These are phyloP conservation scores for Paramormyrops kingsleyae DNA, from an alignment of 2,113 vertebrate species.

Conservation along the genomic window DNA sequence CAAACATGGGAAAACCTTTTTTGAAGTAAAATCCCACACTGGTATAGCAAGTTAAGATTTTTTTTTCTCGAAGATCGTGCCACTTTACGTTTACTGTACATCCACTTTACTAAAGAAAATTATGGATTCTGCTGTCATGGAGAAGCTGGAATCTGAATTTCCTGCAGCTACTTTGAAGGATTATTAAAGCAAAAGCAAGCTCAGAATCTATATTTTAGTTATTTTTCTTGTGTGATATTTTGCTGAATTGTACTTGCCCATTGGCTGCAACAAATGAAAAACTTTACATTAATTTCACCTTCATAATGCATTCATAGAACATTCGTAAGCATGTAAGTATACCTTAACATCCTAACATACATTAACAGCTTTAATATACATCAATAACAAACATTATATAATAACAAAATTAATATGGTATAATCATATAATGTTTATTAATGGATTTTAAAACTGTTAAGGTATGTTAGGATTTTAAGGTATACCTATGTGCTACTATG, in stretches of 20 bases:
- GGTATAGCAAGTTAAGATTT: neutral
- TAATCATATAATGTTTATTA: no score
- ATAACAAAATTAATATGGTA: no score
- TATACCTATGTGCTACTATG: no score
- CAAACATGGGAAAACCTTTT: neutral
- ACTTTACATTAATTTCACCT: neutral
- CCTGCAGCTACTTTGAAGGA: neutral
- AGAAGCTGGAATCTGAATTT: neutral
- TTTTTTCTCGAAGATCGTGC: neutral
- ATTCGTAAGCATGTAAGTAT: neutral
- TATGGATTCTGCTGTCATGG: neutral
- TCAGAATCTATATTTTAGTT: neutral
- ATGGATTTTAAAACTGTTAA: no score
- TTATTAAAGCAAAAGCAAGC: neutral
- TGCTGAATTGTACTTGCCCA: neutral
- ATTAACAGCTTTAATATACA: no score
- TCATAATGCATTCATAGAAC: neutral
- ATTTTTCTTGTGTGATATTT: neutral
- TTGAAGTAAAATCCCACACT: neutral
- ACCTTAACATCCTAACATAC: no score
- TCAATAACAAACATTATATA: no score
- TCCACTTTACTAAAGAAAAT: neutral
- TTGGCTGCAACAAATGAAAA: neutral
- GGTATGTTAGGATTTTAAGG: no score
- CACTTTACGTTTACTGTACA: neutral